Conservation (phyloP, 2,797 vertebrate species). For the Pangasius larnaudii region DNA sequence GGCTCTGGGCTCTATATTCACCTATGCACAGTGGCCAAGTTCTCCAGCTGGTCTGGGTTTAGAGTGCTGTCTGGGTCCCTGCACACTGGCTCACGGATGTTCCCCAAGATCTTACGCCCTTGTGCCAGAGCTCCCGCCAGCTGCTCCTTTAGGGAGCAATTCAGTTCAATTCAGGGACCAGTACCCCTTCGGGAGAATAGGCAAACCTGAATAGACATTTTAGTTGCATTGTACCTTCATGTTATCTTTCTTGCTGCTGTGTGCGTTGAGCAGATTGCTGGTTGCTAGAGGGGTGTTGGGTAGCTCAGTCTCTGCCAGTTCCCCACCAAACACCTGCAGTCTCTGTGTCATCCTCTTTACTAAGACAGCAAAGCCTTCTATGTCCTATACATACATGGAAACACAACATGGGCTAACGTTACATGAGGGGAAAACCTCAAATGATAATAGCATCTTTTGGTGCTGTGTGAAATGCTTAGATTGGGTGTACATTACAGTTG, state of each 20-base stretch:
- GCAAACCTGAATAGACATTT: background rate
- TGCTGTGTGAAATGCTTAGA: background rate
- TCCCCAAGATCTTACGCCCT: slow-evolving; percentile 83
- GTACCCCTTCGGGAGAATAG: background rate
- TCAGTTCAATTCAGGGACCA: background rate
- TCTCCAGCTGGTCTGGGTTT: slow-evolving; percentile 93
- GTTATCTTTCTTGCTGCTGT: slow-evolving; percentile 84
- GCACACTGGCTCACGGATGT: slow-evolving; percentile 84
- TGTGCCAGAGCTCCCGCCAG: slow-evolving; percentile 82
- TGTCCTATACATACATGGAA: slow-evolving; percentile 68
- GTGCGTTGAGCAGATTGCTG: slow-evolving; percentile 79
- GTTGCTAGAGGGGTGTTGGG: slow-evolving; percentile 89
- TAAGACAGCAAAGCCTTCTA: slow-evolving; percentile 90
- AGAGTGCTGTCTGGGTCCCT: slow-evolving; percentile 83
- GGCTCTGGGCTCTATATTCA: slow-evolving; percentile 55
- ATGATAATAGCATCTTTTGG: background rate
- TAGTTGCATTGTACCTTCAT: slow-evolving; percentile 84
- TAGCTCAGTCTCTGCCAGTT: slow-evolving; percentile 93
- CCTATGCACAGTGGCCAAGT: slow-evolving; percentile 91
- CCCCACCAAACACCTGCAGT: slow-evolving; percentile 90
- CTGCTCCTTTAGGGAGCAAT: slow-evolving; percentile 78
- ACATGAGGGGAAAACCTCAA: background rate
- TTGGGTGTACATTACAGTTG: background rate
- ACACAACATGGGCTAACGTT: background rate
- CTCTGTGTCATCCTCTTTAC: slow-evolving; percentile 93